These are phyloP conservation scores for Nipponacmea schrenckii DNA, from an alignment of 2,888 invertebrate genomes.

Conservation along the genomic window DNA sequence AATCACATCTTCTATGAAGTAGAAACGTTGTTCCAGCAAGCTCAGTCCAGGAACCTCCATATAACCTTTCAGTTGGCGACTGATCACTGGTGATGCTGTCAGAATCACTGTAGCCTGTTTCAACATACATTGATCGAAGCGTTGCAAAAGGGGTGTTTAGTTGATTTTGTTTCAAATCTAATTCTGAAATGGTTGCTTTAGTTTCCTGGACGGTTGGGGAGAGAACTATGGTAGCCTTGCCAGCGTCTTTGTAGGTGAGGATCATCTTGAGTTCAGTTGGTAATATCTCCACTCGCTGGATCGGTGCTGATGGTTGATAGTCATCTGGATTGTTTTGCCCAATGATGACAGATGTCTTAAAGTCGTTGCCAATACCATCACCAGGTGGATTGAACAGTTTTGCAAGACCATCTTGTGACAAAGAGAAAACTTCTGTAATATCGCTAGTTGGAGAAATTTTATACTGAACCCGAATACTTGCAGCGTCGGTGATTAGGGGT, in stretches of 20 bases:
- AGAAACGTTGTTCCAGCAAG: conserved; percentile 36
- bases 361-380: conserved; percentile 45
- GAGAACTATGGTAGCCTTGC: conserved; percentile 34
- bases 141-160: conserved; percentile 43
- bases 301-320: conserved; percentile 45
- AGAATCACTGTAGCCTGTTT: conserved; percentile 46
- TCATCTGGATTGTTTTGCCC: conserved; percentile 45
- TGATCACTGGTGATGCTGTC: conserved; percentile 42
- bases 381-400: conserved; percentile 45
- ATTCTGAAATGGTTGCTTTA: conserved; percentile 35
- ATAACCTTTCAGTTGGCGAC: conserved; percentile 23
- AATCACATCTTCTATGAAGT: conserved; percentile 40
- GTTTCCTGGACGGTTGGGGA: conserved; percentile 37
- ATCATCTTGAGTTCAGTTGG: conserved; percentile 34
- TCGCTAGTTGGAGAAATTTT: conserved; percentile 44
- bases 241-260: conserved; percentile 43
- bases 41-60: conserved; percentile 32
- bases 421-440: conserved; percentile 45
- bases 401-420: conserved; percentile 50
- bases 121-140: conserved; percentile 50
- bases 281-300: conserved; percentile 37
- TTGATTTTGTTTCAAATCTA: conserved; percentile 31
- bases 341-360: conserved; percentile 50
- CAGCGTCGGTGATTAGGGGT: conserved; percentile 30
- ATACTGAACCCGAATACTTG: conserved; percentile 37